Evolutionary conservation across 1,140 invertebrate genomes (phyloP), one percentile per base, ranked within the genome.

Genomic region (Plectus sambesii): DNA sequence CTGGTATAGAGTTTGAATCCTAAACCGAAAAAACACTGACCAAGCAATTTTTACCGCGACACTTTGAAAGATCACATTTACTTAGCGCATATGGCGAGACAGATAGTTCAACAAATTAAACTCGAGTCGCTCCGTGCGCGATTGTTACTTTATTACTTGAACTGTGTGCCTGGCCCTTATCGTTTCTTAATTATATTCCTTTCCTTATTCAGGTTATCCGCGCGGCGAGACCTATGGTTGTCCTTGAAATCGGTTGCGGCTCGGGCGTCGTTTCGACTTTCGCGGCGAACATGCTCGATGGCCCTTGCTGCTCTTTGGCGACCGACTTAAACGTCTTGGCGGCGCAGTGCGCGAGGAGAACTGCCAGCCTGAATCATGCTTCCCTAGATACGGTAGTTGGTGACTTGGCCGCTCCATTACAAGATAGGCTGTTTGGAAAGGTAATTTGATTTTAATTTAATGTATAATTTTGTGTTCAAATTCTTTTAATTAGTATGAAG

Each of bases 191-290:
- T n/a, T n/a, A n/a, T n/a, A n/a, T n/a, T n/a, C n/a, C n/a, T n/a
- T n/a, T n/a, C n/a, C n/a, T n/a, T n/a, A n/a, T 70, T 84, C 23
- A 70, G 72, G 57, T 41, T 35, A 47, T 68, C 35, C 41, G 35
- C 36, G 25, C 43, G 15, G 38, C 33, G 17, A 22, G 44, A 2
- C 85, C 87, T 8, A 48, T 55, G 15, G 68, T 88, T 29, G 82
- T 82, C 55, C 64, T 93, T 42, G 92, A 98, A 78, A 78, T 97
- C 55, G 92, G 93, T 2, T 82, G 81, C 54, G 92, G 92, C 1
- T 88, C 86, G 63, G 92, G 92, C 2, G 72, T 96, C n/a, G 78
- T 92, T 3, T 82, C 85, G 26, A 82, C 86, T 15, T 84, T 88
- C 35, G 69, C 97, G 27, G 80, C 81, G 6, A 81, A 81, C 76